Evolutionary conservation across 53 echinoderm and acorn worm genomes (phyloP), one percentile per base, ranked within the genome.

Genomic region (Zoroaster sp.): DNA sequence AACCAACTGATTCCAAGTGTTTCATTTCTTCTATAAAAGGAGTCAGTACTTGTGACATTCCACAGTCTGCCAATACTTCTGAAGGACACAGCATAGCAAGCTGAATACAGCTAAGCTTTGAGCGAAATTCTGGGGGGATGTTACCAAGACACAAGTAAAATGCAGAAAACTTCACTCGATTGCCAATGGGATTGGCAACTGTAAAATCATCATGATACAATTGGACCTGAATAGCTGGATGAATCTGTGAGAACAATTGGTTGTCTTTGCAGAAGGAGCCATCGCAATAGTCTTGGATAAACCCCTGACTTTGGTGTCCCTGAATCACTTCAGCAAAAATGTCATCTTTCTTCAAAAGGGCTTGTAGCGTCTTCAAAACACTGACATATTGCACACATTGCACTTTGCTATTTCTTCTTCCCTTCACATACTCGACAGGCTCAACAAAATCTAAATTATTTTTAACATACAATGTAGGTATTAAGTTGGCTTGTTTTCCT

Each of bases 131-230:
- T 18, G 88, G 88, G n/a, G n/a, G 37, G 47, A 92, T 17, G 72
- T 92, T 92, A 14, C 76, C 76, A 2, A 76, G 76, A 46, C 32
- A 76, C 10, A 46, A 76, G 45, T 91, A 87, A 30, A 87, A 87
- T 6, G 77, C 91, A 1, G 65, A 59, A 53, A 91, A 77, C 39
- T 91, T 88, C 40, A 80, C 88, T 72, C 69, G 72, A 45, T 92
- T 88, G 1, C 80, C 78, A 5, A 92, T 40, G 18, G 82, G 92
- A 52, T 52, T 52, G 3, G 52, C n/a, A 52, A 52, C 52, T 1
- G 52, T 52, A 4, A 52, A 52, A n/a, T 92, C 82, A 83, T 88
- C 88, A 38, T 53, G 51, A 63, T 92, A 92, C 8, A 92, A 36
- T 18, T 70, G 69, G 10, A 92, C 25, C 35, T 92, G 88, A 44